phyloP scores from a whole-genome alignment of 1,140 invertebrate species.

The Marisa cornuarietis region DNA sequence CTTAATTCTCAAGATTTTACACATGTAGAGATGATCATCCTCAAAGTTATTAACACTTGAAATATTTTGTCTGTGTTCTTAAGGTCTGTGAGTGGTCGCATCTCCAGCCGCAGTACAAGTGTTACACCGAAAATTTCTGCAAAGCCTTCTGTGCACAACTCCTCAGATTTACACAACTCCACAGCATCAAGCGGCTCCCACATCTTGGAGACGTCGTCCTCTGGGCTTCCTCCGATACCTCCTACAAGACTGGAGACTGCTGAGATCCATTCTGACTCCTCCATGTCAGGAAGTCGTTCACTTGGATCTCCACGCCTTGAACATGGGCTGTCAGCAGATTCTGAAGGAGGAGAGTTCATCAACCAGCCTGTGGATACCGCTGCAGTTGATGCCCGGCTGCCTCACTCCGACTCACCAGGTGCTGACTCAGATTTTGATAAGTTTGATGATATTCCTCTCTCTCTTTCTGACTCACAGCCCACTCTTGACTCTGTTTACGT shows the following conservation, averaged over 20 bases:
- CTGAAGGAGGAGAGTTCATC: slow-evolving; percentile 12
- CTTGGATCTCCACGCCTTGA: slow-evolving; percentile 51
- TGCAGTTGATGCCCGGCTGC: slow-evolving; percentile 33
- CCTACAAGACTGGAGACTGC: slow-evolving; percentile 47
- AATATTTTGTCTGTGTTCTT: slow-evolving; percentile 23
- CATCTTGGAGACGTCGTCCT: slow-evolving; percentile 45
- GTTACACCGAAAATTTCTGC: slow-evolving; percentile 60
- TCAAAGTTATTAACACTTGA: not conserved
- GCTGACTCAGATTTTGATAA: slow-evolving; percentile 37
- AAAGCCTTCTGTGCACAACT: slow-evolving; percentile 55
- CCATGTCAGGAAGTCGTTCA: slow-evolving; percentile 58
- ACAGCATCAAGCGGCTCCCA: slow-evolving; percentile 63
- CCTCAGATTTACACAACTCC: slow-evolving; percentile 56
- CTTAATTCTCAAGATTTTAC: no score
- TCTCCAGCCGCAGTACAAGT: slow-evolving; percentile 61
- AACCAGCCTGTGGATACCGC: slow-evolving; percentile 28
- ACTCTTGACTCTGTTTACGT: slow-evolving; percentile 4
- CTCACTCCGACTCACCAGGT: slow-evolving; percentile 40
- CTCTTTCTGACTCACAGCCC: slow-evolving; percentile 19
- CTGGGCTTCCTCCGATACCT: slow-evolving; percentile 28
- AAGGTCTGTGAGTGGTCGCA: slow-evolving; percentile 62
- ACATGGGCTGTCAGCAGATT: slow-evolving; percentile 34
- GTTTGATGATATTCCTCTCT: slow-evolving; percentile 28
- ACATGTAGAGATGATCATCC: no score
- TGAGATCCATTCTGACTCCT: slow-evolving; percentile 61